These are phyloP conservation scores for Ptilodon capucinus DNA, from an alignment of 2,888 invertebrate species.

Conservation along the genomic window DNA sequence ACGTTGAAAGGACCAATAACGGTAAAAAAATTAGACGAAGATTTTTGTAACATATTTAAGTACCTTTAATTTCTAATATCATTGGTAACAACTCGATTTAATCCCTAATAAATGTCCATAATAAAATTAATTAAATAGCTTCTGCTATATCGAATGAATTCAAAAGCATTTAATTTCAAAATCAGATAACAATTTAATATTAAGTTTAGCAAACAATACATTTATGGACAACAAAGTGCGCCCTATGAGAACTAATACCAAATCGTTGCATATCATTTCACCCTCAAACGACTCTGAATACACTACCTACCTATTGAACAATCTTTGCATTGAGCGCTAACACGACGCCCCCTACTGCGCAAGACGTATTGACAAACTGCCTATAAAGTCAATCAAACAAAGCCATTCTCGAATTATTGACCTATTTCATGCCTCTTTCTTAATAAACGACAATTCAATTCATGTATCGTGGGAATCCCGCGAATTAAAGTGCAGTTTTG, in stretches of 20 bases:
- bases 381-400: slow-evolving; percentile 79
- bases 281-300: slow-evolving; percentile 66
- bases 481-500: slow-evolving; percentile 69
- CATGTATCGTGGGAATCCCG: slow-evolving; percentile 72
- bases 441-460: slow-evolving; percentile 78
- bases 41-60: too few relatives aligned
- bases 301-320: slow-evolving; percentile 51
- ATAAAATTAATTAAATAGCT: background rate
- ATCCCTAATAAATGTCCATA: too few relatives aligned
- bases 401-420: slow-evolving; percentile 70
- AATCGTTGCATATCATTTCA: slow-evolving; percentile 79
- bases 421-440: slow-evolving; percentile 81
- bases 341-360: slow-evolving; percentile 57
- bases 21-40: too few relatives aligned
- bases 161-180: slow-evolving; percentile 3
- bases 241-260: slow-evolving; percentile 70
- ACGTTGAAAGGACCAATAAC: too few relatives aligned
- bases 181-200: slow-evolving; percentile 16
- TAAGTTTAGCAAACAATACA: slow-evolving; percentile 30
- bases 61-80: too few relatives aligned
- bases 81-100: too few relatives aligned
- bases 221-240: slow-evolving; percentile 19
- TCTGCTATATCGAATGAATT: background rate
- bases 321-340: slow-evolving; percentile 49
- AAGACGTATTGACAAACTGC: slow-evolving; percentile 76